These are phyloP conservation scores for Dicyrtoma fusca DNA, from an alignment of 2,888 invertebrate genomes.

Conservation along the genomic window DNA sequence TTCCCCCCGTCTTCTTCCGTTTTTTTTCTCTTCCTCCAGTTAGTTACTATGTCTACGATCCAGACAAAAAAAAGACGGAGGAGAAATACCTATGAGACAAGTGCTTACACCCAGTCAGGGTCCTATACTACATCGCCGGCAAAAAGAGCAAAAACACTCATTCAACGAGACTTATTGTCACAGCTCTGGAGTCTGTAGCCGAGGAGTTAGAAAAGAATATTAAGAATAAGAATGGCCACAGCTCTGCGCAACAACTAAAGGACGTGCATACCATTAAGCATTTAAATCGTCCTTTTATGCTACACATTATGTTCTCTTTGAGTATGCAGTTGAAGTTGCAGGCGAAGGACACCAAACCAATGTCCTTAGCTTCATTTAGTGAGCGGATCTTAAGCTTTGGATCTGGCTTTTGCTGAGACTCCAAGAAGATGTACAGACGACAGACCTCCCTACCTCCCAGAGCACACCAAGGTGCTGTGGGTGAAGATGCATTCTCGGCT, in stretches of 20 bases:
- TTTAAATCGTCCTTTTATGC: constrained; percentile 23
- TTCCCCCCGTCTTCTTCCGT: constrained; percentile 4
- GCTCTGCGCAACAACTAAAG: not conserved
- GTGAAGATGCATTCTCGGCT: too few species aligned
- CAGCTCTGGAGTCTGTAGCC: too few species aligned
- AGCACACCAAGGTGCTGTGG: too few species aligned
- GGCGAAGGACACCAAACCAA: not conserved
- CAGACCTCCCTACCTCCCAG: too few species aligned
- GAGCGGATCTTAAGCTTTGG: too few species aligned
- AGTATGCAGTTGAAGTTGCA: not conserved
- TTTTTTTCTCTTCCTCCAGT: constrained; percentile 23
- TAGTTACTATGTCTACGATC: constrained; percentile 1
- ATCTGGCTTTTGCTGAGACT: too few species aligned
- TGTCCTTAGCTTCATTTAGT: constrained; percentile 22
- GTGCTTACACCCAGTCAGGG: not conserved
- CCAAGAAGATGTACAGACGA: too few species aligned
- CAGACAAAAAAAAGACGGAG: not conserved
- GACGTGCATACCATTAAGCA: constrained; percentile 23
- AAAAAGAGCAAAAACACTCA: too few species aligned
- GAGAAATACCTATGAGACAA: not conserved
- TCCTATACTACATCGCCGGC: too few species aligned
- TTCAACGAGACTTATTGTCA: too few species aligned
- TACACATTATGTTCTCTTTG: constrained; percentile 18
- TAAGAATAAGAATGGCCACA: too few species aligned
- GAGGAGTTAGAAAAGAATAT: too few species aligned